These are phyloP conservation scores for Hydriomena furcata DNA, from an alignment of 2,888 invertebrate species.

Conservation along the genomic window DNA sequence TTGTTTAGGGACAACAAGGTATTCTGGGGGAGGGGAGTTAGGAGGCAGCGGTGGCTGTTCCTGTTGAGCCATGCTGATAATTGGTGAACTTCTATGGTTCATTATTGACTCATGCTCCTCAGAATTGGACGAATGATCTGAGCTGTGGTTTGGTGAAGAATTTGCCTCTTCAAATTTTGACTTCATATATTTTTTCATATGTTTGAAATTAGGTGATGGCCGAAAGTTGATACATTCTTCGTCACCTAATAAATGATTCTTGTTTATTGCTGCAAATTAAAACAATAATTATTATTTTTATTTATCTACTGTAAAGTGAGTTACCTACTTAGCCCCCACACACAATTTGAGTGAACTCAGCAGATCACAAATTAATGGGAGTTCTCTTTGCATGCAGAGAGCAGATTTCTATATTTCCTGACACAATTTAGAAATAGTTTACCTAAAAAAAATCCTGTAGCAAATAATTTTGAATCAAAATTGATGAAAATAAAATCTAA, in stretches of 20 bases:
- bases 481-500: too few species aligned
- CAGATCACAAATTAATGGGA: too few species aligned
- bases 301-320: too few species aligned
- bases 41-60: constrained; percentile 55
- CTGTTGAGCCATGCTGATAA: constrained; percentile 16
- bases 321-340: too few species aligned
- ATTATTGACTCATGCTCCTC: constrained; percentile 15
- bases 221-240: constrained; percentile 56
- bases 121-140: constrained; percentile 15
- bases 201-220: constrained; percentile 62
- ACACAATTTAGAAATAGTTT: too few species aligned
- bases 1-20: constrained; percentile 42
- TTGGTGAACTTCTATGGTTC: too few species aligned
- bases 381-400: too few species aligned
- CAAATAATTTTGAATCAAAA: too few species aligned
- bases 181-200: constrained; percentile 66
- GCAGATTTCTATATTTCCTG: too few species aligned
- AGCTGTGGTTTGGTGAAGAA: constrained; percentile 30
- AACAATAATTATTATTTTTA: neutral
- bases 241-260: constrained; percentile 36
- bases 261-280: constrained; percentile 21
- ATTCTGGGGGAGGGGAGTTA: constrained; percentile 53
- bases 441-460: too few species aligned
- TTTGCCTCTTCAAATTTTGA: constrained; percentile 51
- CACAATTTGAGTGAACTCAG: too few species aligned